Base-by-base conservation (phyloP, 2,888 invertebrate species). In the Stomorhina lunata region DNA sequence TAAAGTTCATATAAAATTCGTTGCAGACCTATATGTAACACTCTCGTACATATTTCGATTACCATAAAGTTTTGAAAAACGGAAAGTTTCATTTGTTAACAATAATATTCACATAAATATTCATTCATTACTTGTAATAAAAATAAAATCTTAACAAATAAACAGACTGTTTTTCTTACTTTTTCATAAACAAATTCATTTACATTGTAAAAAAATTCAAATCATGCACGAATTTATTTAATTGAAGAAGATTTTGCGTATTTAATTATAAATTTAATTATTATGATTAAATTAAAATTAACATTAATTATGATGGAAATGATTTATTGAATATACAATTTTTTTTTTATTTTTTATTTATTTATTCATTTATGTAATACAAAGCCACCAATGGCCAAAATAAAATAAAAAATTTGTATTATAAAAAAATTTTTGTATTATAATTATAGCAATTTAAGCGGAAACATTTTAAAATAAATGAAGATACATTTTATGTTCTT, bases 81-180 rank as follows among this genome's bases (percentile, higher is more conserved):
- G 68, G 83, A 84, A 80, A 77, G 29, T 78, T 81, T 53, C 48
- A 29, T 66, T 76, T 25, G 48, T 65, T 40, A 40, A 37, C n/a
- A 25, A 66, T 37, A 15, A 27, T 29, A 10, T 45, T 22, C 10
- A n/a, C 22, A 50, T 50, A 40, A 69, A 37, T 68, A 34, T 29
- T 53, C 34, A 17, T 32, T n/a, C n/a, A 29, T 20, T 29, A 12
- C 10, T 22, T 40, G 6, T 15, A 66, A 68, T 61, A 10, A 61
- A 45, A 40, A n/a, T 48, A 29, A 68, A 68, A 43, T 40, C 27
- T 29, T 32, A 78, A 65, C 32, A 57, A 71, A 71, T 65, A 66
- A 77, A 73, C 72, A 50, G 27, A 37, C 12, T 25, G 57, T 32
- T 48, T 17, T 9, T 17, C 12, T 1, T 25, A n/a, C 4, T 50